Evolutionary conservation across 2,113 vertebrate genomes (phyloP), one percentile per base, ranked within the genome.

Genomic region (Syngnathus floridae): DNA sequence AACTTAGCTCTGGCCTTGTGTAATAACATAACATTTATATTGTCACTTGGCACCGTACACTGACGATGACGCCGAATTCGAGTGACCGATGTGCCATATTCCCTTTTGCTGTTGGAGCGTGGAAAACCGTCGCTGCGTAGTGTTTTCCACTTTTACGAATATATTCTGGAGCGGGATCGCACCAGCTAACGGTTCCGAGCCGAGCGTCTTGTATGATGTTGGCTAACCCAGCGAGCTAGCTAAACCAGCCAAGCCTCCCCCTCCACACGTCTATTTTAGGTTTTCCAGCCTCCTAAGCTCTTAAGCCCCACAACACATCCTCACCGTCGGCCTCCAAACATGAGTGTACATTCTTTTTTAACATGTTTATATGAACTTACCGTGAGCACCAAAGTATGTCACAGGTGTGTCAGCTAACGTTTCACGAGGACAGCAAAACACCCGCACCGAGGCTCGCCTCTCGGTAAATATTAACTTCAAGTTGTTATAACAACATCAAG

Each of bases 261-360:
- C 68, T 61, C 43, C 74, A 73, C 58, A 36, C 45, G 26, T 85
- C 79, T 87, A 85, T 86, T 87, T 81, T 84, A 79, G 80, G 40
- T 56, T 46, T 36, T 19, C 22, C 59, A 26, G n/a, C 12, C 71
- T 63, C 26, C 31, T 83, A 86, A 87, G 75, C 84, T 66, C 41
- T 65, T 83, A 80, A 87, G 26, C 77, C 72, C 59, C 57, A 17
- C n/a, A 52, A 43, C 62, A 62, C 55, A 65, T 43, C 41, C 10
- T 38, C 60, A 19, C 37, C 55, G 65, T 46, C 35, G 13, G 52
- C 49, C 13, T 60, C 54, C 62, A 52, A 0, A 13, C 1, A 62
- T 55, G 62, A 41, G 54, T 58, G 31, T 11, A 65, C 62, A 55
- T 3, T 49, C 10, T 64, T 74, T 70, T 60, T 57, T 26, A 46